Percentiles rank a stretch among this genome's conserved stretches.
phyloP scores from a whole-genome alignment of 1,140 invertebrate species.

The Drosophila triauraria region DNA sequence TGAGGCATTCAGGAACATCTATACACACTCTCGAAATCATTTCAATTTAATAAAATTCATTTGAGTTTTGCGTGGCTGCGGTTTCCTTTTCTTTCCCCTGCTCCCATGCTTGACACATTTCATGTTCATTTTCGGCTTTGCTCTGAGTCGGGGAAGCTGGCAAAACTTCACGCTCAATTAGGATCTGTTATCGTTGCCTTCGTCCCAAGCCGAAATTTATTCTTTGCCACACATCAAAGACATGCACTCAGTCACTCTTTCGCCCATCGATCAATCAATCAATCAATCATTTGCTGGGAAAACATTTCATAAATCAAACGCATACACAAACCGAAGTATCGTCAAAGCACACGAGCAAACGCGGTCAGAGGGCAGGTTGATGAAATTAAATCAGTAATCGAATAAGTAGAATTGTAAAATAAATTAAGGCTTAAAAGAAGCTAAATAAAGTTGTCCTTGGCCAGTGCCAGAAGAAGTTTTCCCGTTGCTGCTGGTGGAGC shows the following conservation, averaged over 20 bases:
- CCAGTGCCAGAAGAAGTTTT: conserved; percentile 30
- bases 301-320: conserved; percentile 57
- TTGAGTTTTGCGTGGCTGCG: conserved; percentile 48
- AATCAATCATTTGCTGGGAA: conserved; percentile 54
- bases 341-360: conserved; percentile 12
- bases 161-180: conserved; percentile 66
- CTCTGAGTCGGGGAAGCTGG: conserved; percentile 7
- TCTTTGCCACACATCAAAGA: conserved; percentile 58
- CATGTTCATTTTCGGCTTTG: conserved; percentile 28
- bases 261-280: conserved; percentile 54
- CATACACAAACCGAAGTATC: conserved; percentile 26
- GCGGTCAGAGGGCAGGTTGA: conserved; percentile 25
- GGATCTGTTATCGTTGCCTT: conserved; percentile 31
- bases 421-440: conserved; percentile 20
- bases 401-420: conserved; percentile 30
- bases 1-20: conserved; percentile 1
- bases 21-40: conserved; percentile 37
- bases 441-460: conserved; percentile 30
- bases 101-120: conserved; percentile 21
- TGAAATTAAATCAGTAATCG: conserved; percentile 45
- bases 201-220: conserved; percentile 27
- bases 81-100: conserved; percentile 25
- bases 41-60: conserved; percentile 70
- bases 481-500: not conserved
- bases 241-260: conserved; percentile 42